These are phyloP conservation scores for Sinosuthora webbiana DNA, from an alignment of 2,113 vertebrate species.

Conservation along the genomic window DNA sequence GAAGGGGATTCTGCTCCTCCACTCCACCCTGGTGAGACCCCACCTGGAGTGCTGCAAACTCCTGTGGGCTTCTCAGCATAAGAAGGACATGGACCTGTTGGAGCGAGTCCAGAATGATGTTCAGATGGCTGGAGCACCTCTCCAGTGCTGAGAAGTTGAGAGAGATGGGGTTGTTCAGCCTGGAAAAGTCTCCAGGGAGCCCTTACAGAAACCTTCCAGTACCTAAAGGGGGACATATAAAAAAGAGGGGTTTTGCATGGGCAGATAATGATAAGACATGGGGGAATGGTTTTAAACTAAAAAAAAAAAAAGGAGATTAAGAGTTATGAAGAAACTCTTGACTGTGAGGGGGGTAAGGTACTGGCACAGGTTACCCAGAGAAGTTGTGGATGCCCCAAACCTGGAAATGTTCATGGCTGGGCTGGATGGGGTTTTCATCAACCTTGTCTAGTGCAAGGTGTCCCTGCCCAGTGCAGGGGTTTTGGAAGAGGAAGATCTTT, in stretches of 20 bases:
- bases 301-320: neutral
- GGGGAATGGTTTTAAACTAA: neutral
- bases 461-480: neutral
- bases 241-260: neutral
- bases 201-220: neutral
- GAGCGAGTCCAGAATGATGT: neutral
- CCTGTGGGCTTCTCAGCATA: neutral
- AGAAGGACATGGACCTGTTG: neutral
- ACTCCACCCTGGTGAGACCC: accelerated
- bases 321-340: neutral
- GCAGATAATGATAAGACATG: neutral
- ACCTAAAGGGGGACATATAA: neutral
- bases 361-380: neutral
- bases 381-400: neutral
- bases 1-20: neutral
- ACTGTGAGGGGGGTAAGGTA: neutral
- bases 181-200: neutral
- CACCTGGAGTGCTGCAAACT: neutral
- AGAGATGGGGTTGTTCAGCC: neutral
- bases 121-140: neutral
- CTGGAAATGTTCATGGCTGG: neutral
- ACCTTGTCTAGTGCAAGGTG: neutral
- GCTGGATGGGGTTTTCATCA: neutral
- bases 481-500: neutral
- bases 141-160: neutral